phyloP scores from a whole-genome alignment of 64 coral and sea anemone genomes.

The Acropora tenuis region DNA sequence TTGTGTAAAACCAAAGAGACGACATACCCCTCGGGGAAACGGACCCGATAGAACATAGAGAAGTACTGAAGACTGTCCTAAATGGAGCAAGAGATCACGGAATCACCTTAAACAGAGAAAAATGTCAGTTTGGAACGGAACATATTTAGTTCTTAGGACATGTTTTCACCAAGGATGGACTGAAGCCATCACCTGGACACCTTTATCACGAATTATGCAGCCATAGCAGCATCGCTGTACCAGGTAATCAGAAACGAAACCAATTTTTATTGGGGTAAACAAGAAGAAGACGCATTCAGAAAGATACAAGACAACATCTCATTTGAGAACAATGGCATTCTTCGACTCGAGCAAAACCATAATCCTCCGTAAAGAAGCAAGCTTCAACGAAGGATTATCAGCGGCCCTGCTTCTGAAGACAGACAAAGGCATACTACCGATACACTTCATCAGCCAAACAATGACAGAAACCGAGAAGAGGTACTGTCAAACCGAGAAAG shows the following conservation, averaged over 20 bases:
- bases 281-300: too few species aligned
- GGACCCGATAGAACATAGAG: not conserved
- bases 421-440: too few species aligned
- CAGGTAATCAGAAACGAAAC: too few species aligned
- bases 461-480: too few species aligned
- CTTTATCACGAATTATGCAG: constrained; percentile 64
- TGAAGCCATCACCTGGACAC: constrained; percentile 66
- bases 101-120: constrained; percentile 27
- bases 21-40: not conserved
- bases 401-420: too few species aligned
- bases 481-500: too few species aligned
- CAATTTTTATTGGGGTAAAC: too few species aligned
- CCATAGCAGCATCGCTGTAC: constrained; percentile 17
- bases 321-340: not conserved
- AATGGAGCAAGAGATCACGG: constrained; percentile 38
- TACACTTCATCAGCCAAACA: too few species aligned
- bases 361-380: too few species aligned
- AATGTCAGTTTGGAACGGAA: constrained; percentile 48
- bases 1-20: not conserved
- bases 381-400: too few species aligned
- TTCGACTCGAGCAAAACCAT: too few species aligned
- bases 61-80: too few species aligned
- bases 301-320: constrained; percentile 38
- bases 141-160: not conserved
- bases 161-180: constrained; percentile 16